Percentiles rank a stretch among this genome's conserved stretches.
Conservation (phyloP, 2,888 invertebrate species). For the Pseudanteris insignis region DNA sequence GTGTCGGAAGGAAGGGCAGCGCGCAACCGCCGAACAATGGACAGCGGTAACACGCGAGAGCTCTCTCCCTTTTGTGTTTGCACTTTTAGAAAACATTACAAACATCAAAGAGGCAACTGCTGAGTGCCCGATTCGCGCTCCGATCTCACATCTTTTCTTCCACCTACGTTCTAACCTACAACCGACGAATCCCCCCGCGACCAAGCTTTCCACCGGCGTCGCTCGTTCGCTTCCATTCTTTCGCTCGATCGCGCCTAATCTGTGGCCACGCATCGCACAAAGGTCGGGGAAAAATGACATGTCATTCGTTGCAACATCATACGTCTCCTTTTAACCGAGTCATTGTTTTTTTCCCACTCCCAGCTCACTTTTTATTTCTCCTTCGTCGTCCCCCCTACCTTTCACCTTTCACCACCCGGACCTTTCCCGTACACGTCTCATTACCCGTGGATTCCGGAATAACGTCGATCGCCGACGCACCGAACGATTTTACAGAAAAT, state of each 20-base stretch:
- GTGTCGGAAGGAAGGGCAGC: no score
- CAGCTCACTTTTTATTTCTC: no score
- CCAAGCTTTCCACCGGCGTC: no score
- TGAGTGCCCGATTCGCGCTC: slow-evolving; percentile 45
- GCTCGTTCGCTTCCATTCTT: no score
- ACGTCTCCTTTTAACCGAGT: slow-evolving; percentile 17
- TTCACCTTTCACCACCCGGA: no score
- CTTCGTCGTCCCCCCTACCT: no score
- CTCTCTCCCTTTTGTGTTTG: slow-evolving; percentile 43
- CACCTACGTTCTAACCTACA: slow-evolving; percentile 46
- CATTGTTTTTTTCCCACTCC: slow-evolving; percentile 25
- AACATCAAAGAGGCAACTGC: slow-evolving; percentile 48
- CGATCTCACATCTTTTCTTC: slow-evolving; percentile 43
- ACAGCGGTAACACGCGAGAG: no score
- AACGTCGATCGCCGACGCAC: slow-evolving; percentile 14
- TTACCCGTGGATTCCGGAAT: no score
- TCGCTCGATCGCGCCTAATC: slow-evolving; percentile 24
- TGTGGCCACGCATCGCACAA: slow-evolving; percentile 21
- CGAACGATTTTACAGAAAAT: no score
- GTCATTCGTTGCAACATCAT: slow-evolving; percentile 35
- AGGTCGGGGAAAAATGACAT: slow-evolving; percentile 24
- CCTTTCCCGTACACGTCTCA: no score
- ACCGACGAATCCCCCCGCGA: slow-evolving; percentile 37
- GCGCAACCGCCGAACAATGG: no score
- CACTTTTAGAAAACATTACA: slow-evolving; percentile 48